Conservation (phyloP, 2,888 invertebrate genomes). For the Lithosia quadra region DNA sequence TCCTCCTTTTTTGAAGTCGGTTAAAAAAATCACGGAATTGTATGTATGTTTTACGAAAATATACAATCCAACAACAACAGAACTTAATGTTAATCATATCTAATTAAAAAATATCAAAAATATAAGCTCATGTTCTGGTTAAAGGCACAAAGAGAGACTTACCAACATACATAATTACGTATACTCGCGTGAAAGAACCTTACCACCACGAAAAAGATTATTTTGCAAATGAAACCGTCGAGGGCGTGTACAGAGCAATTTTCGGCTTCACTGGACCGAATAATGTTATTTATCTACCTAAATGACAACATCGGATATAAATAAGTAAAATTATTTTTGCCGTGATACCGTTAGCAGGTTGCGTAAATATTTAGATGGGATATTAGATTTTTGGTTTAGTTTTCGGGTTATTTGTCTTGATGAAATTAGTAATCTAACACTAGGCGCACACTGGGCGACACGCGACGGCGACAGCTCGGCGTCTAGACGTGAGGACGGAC, state of each 20-base stretch:
- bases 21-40: too few relatives aligned
- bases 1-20: too few relatives aligned
- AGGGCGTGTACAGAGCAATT: constrained; percentile 67
- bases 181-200: constrained; percentile 5
- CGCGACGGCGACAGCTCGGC: too few relatives aligned
- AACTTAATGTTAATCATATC: neutral
- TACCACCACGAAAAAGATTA: constrained; percentile 43
- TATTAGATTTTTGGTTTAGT: constrained; percentile 6
- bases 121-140: neutral
- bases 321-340: constrained; percentile 62
- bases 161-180: constrained; percentile 18
- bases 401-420: neutral
- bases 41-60: too few relatives aligned
- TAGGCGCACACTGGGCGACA: too few relatives aligned
- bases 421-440: neutral
- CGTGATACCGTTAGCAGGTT: constrained; percentile 29
- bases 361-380: constrained; percentile 40
- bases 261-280: constrained; percentile 72
- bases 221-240: constrained; percentile 53
- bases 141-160: neutral
- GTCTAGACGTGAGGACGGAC: too few relatives aligned
- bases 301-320: constrained; percentile 75
- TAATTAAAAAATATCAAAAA: neutral
- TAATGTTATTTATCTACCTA: constrained; percentile 80
- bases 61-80: too few relatives aligned